Conservation (phyloP, 2,888 invertebrate species). For the Latrodectus elegans region DNA sequence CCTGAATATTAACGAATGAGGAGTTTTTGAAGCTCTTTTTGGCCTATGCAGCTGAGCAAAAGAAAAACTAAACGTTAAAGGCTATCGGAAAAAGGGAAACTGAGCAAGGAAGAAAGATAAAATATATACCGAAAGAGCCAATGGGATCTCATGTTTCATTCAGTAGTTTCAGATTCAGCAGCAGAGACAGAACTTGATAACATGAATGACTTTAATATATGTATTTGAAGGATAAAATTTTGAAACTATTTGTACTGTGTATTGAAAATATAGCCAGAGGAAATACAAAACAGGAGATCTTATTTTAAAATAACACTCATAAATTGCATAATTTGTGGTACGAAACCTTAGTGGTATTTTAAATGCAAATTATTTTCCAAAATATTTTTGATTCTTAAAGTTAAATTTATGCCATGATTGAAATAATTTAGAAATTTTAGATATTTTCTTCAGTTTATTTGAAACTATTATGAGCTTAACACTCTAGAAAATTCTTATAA, state of each 20-base stretch:
- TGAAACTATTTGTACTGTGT: conserved; percentile 26
- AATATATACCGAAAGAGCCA: neutral
- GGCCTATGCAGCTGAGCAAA: neutral
- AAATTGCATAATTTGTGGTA: neutral
- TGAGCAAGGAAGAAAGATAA: neutral
- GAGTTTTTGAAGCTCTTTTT: neutral
- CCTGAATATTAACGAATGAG: neutral
- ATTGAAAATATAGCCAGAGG: conserved; percentile 13
- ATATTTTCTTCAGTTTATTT: too few species aligned
- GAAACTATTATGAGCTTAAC: too few species aligned
- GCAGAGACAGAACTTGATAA: conserved; percentile 27
- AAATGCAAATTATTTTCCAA: too few species aligned
- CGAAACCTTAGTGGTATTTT: too few species aligned
- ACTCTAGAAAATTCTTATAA: too few species aligned
- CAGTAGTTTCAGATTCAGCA: conserved; percentile 22
- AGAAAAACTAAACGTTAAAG: conserved; percentile 2
- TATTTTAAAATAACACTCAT: conserved; percentile 1
- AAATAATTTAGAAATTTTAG: too few species aligned
- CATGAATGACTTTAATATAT: conserved; percentile 17
- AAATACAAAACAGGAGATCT: neutral
- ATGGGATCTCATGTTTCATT: conserved; percentile 46
- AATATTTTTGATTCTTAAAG: too few species aligned
- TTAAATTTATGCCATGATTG: too few species aligned
- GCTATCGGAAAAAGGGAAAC: neutral
- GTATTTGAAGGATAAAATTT: conserved; percentile 15